Evolutionary conservation across 2,113 vertebrate species (phyloP), one percentile per base, ranked within the genome.

Genomic region (Phainopepla nitens): DNA sequence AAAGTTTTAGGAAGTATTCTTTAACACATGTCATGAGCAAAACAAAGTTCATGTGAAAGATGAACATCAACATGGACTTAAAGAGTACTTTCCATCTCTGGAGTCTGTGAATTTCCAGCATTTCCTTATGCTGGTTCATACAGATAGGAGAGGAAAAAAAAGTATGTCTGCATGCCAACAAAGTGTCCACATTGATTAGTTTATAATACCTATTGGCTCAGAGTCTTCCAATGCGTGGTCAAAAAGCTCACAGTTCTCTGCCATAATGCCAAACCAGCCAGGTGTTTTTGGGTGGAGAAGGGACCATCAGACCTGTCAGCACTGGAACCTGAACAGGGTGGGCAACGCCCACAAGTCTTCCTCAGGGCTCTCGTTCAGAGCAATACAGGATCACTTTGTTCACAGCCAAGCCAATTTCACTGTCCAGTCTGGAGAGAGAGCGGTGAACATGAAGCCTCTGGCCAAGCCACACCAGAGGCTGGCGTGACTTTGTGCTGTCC

Each of bases 361-460:
- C 51, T 69, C 11, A 31, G n/a, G 7, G 13, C 7, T 18, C 24
- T 33, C 24, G 7, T n/a, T 60, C 56, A 80, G 49, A 79, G 31
- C 44, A 69, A 24, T 2, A 11, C 24, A 12, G 50, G 19, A 42
- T n/a, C 5, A 3, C 58, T 29, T 56, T 9, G 58, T 10, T 36
- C 2, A 2, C 16, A 2, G 2, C 3, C 16, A 24, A 61, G 57
- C 9, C 57, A 23, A 18, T 27, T 33, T 47, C 42, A 29, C 39
- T 27, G 28, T 11, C 12, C 31, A 16, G 13, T 36, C n/a, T 41
- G 54, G 36, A 77, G 36, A 12, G 6, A 20, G 33, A 51, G 44
- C 1, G 3, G 10, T 2, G 44, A 73, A 65, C 6, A 1, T 0
- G 31, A 64, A 50, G 7, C 19, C 56, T 3, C n/a, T 16, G 42